These are phyloP conservation scores for Poecile montanus DNA, from an alignment of 2,797 vertebrate species.

Conservation along the genomic window DNA sequence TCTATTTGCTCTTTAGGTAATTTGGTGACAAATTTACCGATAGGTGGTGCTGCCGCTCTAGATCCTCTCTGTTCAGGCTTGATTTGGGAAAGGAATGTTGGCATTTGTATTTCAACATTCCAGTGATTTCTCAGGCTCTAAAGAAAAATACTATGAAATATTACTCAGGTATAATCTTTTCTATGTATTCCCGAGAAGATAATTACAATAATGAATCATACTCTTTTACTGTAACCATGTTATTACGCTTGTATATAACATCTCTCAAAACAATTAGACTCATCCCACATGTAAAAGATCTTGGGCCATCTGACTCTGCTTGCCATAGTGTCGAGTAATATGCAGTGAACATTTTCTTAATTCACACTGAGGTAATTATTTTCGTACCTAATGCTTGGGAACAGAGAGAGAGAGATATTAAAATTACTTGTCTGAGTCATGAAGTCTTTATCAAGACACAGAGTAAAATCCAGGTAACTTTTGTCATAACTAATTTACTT, in stretches of 20 bases:
- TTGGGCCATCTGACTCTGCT: background rate
- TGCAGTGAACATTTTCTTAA: background rate
- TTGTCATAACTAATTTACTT: background rate
- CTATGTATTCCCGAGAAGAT: background rate
- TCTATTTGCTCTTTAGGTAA: background rate
- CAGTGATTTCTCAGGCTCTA: background rate
- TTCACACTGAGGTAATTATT: background rate
- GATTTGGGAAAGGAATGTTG: background rate
- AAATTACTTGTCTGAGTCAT: background rate
- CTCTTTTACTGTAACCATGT: background rate
- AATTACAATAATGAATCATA: conserved; percentile 2
- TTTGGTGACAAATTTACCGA: background rate
- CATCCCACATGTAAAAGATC: background rate
- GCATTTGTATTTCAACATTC: background rate
- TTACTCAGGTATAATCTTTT: background rate
- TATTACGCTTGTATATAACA: background rate
- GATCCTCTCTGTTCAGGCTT: background rate
- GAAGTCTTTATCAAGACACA: background rate
- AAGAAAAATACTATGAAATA: conserved; percentile 22
- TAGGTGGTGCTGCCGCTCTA: conserved; percentile 56
- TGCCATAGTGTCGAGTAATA: background rate
- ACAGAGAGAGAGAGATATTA: background rate
- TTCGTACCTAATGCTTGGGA: background rate
- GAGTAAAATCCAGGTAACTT: background rate
- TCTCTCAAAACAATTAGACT: background rate